Evolutionary conservation across 2,888 invertebrate species (phyloP).

Genomic region (Tenthredo mesomela): DNA sequence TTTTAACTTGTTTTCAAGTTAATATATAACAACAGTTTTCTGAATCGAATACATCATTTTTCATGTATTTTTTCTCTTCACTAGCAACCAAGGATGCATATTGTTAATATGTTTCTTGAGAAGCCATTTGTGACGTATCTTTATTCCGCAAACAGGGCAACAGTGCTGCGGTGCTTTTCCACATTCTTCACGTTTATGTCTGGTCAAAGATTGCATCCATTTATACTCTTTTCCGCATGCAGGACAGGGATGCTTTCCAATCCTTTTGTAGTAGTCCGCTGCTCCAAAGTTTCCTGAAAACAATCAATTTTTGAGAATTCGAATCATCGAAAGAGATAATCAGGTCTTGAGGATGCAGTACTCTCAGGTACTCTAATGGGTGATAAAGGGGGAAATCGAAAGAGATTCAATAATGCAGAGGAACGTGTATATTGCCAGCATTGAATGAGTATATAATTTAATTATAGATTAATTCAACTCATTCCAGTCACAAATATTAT

Average conservation of each 20-base stretch:
- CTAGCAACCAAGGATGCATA: constrained; percentile 66
- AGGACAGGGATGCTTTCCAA: constrained; percentile 78
- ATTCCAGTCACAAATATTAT: constrained; percentile 28
- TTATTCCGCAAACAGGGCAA: constrained; percentile 75
- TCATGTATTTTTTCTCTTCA: constrained; percentile 31
- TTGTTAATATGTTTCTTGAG: constrained; percentile 73
- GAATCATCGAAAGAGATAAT: neutral
- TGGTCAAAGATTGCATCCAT: constrained; percentile 86
- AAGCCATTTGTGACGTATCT: constrained; percentile 75
- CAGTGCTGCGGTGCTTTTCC: constrained; percentile 76
- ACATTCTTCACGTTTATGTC: constrained; percentile 81
- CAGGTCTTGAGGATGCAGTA: neutral
- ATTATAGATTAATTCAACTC: constrained; percentile 5
- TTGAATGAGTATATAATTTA: constrained; percentile 1
- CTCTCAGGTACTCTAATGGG: neutral
- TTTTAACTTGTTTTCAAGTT: neutral
- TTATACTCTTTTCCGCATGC: constrained; percentile 87
- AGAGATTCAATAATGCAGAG: neutral
- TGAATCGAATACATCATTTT: neutral
- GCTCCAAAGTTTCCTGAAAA: constrained; percentile 43
- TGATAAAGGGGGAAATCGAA: neutral
- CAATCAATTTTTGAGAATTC: constrained; percentile 15
- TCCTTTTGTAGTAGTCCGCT: constrained; percentile 70
- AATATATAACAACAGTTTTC: neutral
- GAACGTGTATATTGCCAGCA: constrained; percentile 10